Evolutionary conservation across 2,113 vertebrate genomes (phyloP).

Genomic region (Andinoacara biseriatus): DNA sequence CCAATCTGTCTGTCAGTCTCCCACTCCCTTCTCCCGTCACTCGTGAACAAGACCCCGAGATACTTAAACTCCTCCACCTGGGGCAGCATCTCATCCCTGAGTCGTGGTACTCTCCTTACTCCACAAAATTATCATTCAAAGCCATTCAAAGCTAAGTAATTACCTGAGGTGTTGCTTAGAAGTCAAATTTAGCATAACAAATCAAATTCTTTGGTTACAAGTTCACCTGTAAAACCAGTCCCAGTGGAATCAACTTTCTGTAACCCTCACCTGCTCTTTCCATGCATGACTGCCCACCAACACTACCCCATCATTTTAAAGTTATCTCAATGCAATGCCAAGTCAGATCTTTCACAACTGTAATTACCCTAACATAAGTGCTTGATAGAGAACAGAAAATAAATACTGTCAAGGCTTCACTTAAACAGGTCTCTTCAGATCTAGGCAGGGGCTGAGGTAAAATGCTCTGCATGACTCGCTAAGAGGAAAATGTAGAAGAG

Average conservation of each 20-base stretch:
- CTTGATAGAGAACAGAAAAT: conserved; percentile 19
- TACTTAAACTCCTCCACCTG: no score
- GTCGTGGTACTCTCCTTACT: no score
- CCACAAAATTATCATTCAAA: neutral
- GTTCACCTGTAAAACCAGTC: conserved; percentile 16
- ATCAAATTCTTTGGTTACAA: neutral
- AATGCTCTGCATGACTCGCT: conserved; percentile 14
- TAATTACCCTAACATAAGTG: conserved; percentile 21
- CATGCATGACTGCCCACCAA: neutral
- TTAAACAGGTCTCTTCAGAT: conserved; percentile 40
- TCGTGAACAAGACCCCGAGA: no score
- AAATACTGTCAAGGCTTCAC: conserved; percentile 38
- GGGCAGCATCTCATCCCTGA: no score
- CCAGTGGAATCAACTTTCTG: neutral
- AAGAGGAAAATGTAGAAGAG: conserved; percentile 33
- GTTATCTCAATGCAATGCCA: conserved; percentile 28
- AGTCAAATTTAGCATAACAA: neutral
- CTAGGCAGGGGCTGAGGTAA: conserved; percentile 3
- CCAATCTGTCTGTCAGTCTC: no score
- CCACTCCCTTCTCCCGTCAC: no score
- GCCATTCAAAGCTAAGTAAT: neutral
- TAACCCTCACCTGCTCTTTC: conserved; percentile 38
- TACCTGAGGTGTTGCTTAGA: neutral
- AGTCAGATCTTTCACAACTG: conserved; percentile 33
- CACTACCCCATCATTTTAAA: conserved; percentile 26